phyloP scores from a whole-genome alignment of 2,888 invertebrate genomes.

The Drosophila austrosaltans region DNA sequence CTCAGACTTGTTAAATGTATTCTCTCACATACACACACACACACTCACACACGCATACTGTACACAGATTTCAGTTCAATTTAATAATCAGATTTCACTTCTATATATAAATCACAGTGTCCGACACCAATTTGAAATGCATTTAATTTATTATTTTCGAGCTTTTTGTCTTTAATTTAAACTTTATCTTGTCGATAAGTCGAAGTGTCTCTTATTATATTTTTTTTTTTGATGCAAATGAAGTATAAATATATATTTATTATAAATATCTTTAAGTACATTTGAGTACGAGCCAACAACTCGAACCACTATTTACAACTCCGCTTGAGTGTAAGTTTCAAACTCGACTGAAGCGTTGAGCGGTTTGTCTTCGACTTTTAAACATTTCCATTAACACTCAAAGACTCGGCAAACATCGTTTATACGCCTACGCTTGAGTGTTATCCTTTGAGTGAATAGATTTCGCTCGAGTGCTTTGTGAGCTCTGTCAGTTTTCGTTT shows the following conservation, averaged over 20 bases:
- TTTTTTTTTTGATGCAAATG: slow-evolving; percentile 23
- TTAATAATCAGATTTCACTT: slow-evolving; percentile 14
- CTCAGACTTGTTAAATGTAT: slow-evolving; percentile 36
- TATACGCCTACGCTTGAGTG: slow-evolving; percentile 58
- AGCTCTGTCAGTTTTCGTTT: slow-evolving; percentile 9
- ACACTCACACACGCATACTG: slow-evolving; percentile 11
- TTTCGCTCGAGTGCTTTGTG: slow-evolving; percentile 7
- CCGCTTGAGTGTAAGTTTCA: slow-evolving; percentile 83
- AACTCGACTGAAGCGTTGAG: slow-evolving; percentile 83
- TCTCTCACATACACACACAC: slow-evolving; percentile 28
- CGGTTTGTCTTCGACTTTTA: slow-evolving; percentile 76
- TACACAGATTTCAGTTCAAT: slow-evolving; percentile 16
- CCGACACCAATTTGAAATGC: slow-evolving; percentile 10
- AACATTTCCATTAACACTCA: slow-evolving; percentile 49
- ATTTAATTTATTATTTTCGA: not conserved
- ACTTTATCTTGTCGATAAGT: not conserved
- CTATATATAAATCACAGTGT: slow-evolving; percentile 15
- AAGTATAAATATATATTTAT: slow-evolving; percentile 17
- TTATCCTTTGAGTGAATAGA: not conserved
- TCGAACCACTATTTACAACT: slow-evolving; percentile 81
- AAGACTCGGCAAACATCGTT: slow-evolving; percentile 31
- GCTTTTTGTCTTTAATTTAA: not conserved
- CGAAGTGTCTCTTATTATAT: not conserved
- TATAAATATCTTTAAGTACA: slow-evolving; percentile 76
- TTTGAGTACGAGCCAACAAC: slow-evolving; percentile 83